Percentiles rank a stretch among this genome's conserved stretches.
These are phyloP conservation scores for Podargus strigoides DNA, from an alignment of 2,797 vertebrate genomes.

Conservation along the genomic window DNA sequence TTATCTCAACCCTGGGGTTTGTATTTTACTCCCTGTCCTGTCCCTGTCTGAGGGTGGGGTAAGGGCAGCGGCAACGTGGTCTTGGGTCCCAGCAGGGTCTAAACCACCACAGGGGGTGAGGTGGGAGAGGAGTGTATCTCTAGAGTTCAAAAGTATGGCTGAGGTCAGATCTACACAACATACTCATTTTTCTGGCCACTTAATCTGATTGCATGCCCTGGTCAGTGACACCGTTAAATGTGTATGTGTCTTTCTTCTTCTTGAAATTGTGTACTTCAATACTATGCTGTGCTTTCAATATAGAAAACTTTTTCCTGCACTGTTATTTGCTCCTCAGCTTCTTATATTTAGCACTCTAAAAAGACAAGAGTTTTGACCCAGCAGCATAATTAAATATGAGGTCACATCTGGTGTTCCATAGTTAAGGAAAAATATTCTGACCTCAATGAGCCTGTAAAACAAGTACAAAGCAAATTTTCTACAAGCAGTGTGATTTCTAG, in stretches of 20 bases:
- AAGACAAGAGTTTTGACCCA: not conserved
- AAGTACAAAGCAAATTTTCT: not conserved
- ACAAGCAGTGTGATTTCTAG: not conserved
- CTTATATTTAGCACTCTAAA: not conserved
- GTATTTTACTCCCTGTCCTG: no score
- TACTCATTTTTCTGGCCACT: not conserved
- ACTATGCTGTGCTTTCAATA: not conserved
- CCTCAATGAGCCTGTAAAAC: not conserved
- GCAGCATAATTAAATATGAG: not conserved
- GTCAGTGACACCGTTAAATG: not conserved
- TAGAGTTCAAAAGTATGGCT: not conserved
- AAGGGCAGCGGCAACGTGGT: no score
- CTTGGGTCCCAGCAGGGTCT: no score
- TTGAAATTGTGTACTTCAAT: not conserved
- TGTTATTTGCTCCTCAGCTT: not conserved
- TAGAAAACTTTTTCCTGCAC: not conserved
- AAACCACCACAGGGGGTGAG: no score
- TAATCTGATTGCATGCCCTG: not conserved
- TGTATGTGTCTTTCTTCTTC: not conserved
- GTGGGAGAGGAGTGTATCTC: not conserved
- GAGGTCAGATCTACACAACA: not conserved
- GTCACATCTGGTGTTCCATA: not conserved
- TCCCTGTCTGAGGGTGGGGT: no score
- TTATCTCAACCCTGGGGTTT: no score
- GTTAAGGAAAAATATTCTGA: not conserved